A percentile compares a stretch with the other conserved stretches of the same genome.
Evolutionary conservation across 1,140 invertebrate species (phyloP).

Genomic region (Drosophila pectinifera): DNA sequence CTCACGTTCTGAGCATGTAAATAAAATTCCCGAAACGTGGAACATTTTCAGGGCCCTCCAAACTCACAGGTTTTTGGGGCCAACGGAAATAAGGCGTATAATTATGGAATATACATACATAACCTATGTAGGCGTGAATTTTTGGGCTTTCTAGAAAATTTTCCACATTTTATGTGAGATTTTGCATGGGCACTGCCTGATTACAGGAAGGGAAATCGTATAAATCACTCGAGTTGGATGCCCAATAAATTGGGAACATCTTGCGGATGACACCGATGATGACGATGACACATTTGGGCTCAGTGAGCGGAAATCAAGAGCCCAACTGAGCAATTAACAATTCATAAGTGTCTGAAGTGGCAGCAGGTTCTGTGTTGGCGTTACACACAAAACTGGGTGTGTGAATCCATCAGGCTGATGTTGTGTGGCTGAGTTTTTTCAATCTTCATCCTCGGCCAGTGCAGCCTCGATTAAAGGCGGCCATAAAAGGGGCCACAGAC

Average conservation of each 20-base stretch:
- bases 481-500: constrained; percentile 43
- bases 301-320: constrained; percentile 46
- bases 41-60: constrained; percentile 25
- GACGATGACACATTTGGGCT: constrained; percentile 49
- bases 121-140: constrained; percentile 1
- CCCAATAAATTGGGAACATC: constrained; percentile 32
- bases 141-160: constrained; percentile 9
- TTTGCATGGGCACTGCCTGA: constrained; percentile 17
- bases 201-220: constrained; percentile 14
- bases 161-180: constrained; percentile 29
- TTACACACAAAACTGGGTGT: constrained; percentile 22
- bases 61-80: constrained; percentile 16
- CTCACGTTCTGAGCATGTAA: constrained; percentile 51
- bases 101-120: constrained; percentile 37
- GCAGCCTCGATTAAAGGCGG: constrained; percentile 29
- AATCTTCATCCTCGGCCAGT: constrained; percentile 20
- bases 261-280: constrained; percentile 12
- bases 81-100: constrained; percentile 55
- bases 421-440: constrained; percentile 12
- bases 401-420: constrained; percentile 23
- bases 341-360: constrained; percentile 42
- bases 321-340: constrained; percentile 21
- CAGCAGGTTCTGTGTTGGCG: constrained; percentile 38
- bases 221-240: constrained; percentile 42
- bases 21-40: constrained; percentile 38